Evolutionary conservation across 2,888 invertebrate genomes (phyloP), one percentile per base, ranked within the genome.

Genomic region (Boloria euphrosyne): DNA sequence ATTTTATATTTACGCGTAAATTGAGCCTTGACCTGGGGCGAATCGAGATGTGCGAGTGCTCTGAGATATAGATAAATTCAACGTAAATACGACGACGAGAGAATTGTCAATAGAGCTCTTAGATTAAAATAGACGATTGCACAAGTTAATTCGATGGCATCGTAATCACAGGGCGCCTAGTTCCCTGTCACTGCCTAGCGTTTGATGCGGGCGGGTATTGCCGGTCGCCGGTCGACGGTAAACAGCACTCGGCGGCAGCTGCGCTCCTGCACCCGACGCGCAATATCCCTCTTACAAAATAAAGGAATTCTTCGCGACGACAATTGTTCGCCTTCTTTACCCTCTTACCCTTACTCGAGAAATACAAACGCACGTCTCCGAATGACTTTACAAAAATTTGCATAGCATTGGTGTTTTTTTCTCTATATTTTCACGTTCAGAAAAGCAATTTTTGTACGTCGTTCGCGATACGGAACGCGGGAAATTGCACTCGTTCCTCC

Each of bases 301-400:
- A 91, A 92, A 91, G 86, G 87, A 90, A 86, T 86, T 81, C 84
- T 77, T 72, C 74, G 76, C 85, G 84, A 87, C 90, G 89, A 91
- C 91, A 89, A 90, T 90, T 89, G 90, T 85, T 88, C 86, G 85
- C 85, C 80, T 86, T 77, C 79, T 78, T 78, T 86, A 73, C 77
- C 75, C 77, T 81, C 85, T 89, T 87, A 85, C 89, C 85, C 88
- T 85, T 78, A 78, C 81, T 85, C 86, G 86, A 90, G 88, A 89
- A 90, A 91, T 91, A 90, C 91, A 91, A 90, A 90, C 90, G 89
- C 85, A 89, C 90, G 90, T 86, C 89, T 86, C 78, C 86, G 87
- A 90, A 90, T 89, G 91, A 90, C 91, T 91, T 88, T 89, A 90
- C 89, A 89, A 88, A 91, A 92, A 90, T 92, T 91, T 91, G 89